These are phyloP conservation scores for Clarias gariepinus DNA, from an alignment of 2,113 vertebrate species.

Conservation along the genomic window DNA sequence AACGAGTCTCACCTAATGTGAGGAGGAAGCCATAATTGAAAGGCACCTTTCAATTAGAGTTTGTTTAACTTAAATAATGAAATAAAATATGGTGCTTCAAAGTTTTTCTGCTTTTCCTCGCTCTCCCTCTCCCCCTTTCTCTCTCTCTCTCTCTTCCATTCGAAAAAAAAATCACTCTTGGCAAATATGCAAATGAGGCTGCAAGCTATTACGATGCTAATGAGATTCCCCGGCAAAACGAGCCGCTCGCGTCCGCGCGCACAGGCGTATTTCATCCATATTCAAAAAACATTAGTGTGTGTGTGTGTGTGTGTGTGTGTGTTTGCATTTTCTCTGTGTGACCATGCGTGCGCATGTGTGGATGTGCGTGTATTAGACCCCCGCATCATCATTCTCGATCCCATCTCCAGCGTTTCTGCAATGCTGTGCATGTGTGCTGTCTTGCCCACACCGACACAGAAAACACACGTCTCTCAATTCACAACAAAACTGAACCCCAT, in stretches of 20 bases:
- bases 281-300: slow-evolving; percentile 75
- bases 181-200: slow-evolving; percentile 82
- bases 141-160: slow-evolving; percentile 53
- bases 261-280: slow-evolving; percentile 77
- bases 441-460: background rate
- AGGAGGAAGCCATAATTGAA: slow-evolving; percentile 70
- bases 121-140: slow-evolving; percentile 32
- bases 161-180: slow-evolving; percentile 69
- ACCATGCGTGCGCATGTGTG: background rate
- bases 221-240: slow-evolving; percentile 80
- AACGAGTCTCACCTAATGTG: slow-evolving; percentile 64
- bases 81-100: slow-evolving; percentile 72
- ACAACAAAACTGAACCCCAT: background rate
- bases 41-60: slow-evolving; percentile 77
- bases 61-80: slow-evolving; percentile 76
- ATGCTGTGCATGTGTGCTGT: slow-evolving; percentile 12
- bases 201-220: slow-evolving; percentile 84
- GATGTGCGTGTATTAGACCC: slow-evolving; percentile 13
- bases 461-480: background rate
- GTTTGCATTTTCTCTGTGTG: background rate
- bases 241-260: slow-evolving; percentile 71
- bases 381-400: slow-evolving; percentile 25
- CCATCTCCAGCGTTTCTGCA: slow-evolving; percentile 14
- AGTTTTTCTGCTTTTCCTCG: slow-evolving; percentile 58
- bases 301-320: slow-evolving; percentile 25